phyloP scores from a whole-genome alignment of 1,140 invertebrate species.

The Oncopeltus fasciatus region DNA sequence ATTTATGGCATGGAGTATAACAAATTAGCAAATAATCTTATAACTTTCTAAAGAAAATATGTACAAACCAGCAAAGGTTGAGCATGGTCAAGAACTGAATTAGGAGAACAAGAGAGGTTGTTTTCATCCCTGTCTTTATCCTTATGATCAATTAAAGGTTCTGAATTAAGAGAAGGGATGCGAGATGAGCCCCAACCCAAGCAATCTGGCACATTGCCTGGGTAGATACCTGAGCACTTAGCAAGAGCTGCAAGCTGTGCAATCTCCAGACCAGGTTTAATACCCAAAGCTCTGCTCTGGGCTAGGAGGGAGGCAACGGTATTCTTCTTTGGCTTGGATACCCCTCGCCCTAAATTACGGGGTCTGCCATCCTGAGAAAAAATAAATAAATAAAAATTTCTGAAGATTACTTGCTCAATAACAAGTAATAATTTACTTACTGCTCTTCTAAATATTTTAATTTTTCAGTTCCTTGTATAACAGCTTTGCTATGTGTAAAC shows the following conservation, averaged over 20 bases:
- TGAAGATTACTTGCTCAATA: no score
- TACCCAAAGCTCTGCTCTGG: slow-evolving; percentile 62
- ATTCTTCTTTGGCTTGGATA: slow-evolving; percentile 80
- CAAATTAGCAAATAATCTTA: no score
- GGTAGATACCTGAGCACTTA: not conserved
- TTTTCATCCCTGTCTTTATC: slow-evolving; percentile 16
- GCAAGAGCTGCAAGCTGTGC: slow-evolving; percentile 15
- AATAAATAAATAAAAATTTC: not conserved
- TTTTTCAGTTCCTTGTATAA: no score
- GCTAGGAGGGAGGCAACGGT: slow-evolving; percentile 74
- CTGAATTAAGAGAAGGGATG: not conserved
- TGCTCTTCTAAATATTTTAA: no score
- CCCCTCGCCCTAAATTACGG: slow-evolving; percentile 63
- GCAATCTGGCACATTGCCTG: not conserved
- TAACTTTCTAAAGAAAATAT: no score
- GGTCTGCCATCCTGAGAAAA: slow-evolving; percentile 51
- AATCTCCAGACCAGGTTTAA: slow-evolving; percentile 34
- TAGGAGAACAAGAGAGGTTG: slow-evolving; percentile 9
- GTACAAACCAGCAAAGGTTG: slow-evolving; percentile 8
- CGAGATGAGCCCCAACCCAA: not conserved
- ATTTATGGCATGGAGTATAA: no score
- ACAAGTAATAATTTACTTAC: no score
- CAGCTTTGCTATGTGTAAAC: no score
- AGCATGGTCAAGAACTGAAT: slow-evolving; percentile 10
- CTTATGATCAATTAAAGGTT: not conserved